Evolutionary conservation across 1,140 invertebrate species (phyloP).

Genomic region (Wasmannia auropunctata): DNA sequence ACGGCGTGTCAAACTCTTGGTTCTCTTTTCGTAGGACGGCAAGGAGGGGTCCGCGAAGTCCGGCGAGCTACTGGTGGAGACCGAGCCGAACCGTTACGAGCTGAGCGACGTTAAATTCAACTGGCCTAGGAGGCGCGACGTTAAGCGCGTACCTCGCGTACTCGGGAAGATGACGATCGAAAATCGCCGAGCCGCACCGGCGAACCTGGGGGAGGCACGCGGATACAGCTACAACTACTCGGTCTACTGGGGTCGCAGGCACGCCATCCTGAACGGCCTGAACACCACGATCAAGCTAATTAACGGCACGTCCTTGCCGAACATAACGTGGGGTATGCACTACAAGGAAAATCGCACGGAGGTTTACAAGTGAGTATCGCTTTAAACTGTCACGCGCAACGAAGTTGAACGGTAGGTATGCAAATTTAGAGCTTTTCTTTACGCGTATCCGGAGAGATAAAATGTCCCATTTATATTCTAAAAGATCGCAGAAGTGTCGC

Average conservation of each 20-base stretch:
- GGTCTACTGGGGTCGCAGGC: constrained; percentile 91
- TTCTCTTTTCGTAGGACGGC: constrained; percentile 83
- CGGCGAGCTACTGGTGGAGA: constrained; percentile 92
- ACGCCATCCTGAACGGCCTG: constrained; percentile 90
- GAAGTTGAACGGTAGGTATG: background rate
- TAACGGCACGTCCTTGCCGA: constrained; percentile 86
- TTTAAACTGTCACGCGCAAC: background rate
- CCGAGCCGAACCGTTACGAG: constrained; percentile 91
- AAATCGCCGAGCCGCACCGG: constrained; percentile 86
- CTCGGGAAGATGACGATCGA: constrained; percentile 88
- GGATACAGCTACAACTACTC: constrained; percentile 89
- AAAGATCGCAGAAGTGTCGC: background rate
- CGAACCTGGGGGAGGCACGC: constrained; percentile 89
- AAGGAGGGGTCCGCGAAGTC: constrained; percentile 86
- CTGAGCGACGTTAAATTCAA: constrained; percentile 88
- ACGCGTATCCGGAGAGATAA: background rate
- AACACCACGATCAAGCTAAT: constrained; percentile 88
- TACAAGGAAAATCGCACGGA: constrained; percentile 87
- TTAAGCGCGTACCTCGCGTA: constrained; percentile 84
- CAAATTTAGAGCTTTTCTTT: background rate
- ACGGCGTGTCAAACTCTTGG: background rate
- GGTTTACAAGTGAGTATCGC: constrained; percentile 84
- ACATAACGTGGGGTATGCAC: constrained; percentile 90
- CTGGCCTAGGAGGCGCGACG: constrained; percentile 85
- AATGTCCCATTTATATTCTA: background rate